Evolutionary conservation across 2,113 vertebrate species (phyloP), one percentile per base, ranked within the genome.

Genomic region (Poeciliopsis turrubarensis): DNA sequence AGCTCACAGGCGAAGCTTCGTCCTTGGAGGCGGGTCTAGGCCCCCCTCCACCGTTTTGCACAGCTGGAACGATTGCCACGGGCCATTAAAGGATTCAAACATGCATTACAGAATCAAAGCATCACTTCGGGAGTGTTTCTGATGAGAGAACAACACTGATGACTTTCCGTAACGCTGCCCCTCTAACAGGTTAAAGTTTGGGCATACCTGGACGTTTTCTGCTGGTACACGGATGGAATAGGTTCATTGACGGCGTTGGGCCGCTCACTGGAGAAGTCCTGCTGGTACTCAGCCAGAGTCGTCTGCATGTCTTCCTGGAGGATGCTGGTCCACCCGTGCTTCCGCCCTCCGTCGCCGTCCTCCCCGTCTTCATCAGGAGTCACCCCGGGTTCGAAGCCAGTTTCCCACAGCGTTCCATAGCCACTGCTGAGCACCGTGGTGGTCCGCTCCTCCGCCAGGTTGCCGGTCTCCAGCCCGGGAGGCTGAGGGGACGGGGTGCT

Each of bases 341-440:
- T 87, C 54, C 73, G 76, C 7, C 61, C 73, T 15, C 13, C 67
- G 25, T 71, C 73, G 30, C 27, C 19, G 1, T 68, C 67, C 3
- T 81, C 75, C 31, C 71, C 61, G 0, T 79, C 75, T 4, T 72
- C 70, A 47, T 67, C 68, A 1, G 27, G 78, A 71, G 75, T 86
- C 78, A 34, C 72, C 0, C 75, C 76, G 19, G 44, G 41, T 13
- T 82, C 83, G 7, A 83, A 73, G 39, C 80, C 91, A 8, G 91
- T 84, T 14, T 96, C 95, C 0, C 94, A 95, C 13, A 95, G 91
- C 0, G 96, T 97, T 3, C 95, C 96, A 37, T 97, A 97, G 0
- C 96, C 97, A 0, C 97, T 97, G 87, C 92, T 98, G 89, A 95
- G 72, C 44, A 86, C 87, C 0, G 94, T 93, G 5, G 93, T 91